phyloP scores from a whole-genome alignment of 2,797 vertebrate genomes.

The Amblyopsis hoosieri region DNA sequence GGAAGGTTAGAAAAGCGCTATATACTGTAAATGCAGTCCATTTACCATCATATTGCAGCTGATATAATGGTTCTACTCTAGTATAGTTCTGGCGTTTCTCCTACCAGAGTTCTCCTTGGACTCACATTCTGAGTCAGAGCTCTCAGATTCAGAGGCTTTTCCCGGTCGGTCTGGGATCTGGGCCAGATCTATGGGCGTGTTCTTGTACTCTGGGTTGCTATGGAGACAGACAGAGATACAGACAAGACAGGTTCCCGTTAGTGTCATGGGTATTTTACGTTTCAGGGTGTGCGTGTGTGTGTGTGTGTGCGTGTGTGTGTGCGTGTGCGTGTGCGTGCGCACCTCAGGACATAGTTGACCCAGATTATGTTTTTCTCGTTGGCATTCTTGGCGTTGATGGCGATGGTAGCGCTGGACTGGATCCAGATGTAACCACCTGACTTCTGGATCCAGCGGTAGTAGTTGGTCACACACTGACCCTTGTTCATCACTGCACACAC shows the following conservation, averaged over 20 bases:
- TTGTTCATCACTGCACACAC: slow-evolving; percentile 90
- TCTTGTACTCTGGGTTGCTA: slow-evolving; percentile 95
- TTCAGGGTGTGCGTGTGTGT: background rate
- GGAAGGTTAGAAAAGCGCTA: too few species aligned
- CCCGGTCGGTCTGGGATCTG: slow-evolving; percentile 95
- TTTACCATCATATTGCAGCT: too few species aligned
- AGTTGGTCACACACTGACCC: slow-evolving; percentile 97
- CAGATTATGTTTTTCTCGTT: slow-evolving; percentile 98
- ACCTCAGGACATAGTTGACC: slow-evolving; percentile 94
- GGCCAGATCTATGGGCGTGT: slow-evolving; percentile 94
- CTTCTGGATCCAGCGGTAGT: slow-evolving; percentile 99
- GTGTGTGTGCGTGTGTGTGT: background rate
- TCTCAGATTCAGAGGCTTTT: slow-evolving; percentile 96
- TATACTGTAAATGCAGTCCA: too few species aligned
- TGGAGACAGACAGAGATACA: slow-evolving; percentile 19
- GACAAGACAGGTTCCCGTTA: background rate
- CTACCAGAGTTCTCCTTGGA: slow-evolving; percentile 98
- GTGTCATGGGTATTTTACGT: background rate
- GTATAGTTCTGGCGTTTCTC: background rate
- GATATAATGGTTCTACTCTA: too few species aligned
- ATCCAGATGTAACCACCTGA: slow-evolving; percentile 98
- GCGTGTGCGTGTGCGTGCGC: slow-evolving; percentile 17
- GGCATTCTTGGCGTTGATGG: slow-evolving; percentile 97
- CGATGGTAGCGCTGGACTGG: slow-evolving; percentile 96
- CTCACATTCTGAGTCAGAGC: slow-evolving; percentile 87